Conservation (phyloP, 2,888 invertebrate species). For the Tridacna crocea region DNA sequence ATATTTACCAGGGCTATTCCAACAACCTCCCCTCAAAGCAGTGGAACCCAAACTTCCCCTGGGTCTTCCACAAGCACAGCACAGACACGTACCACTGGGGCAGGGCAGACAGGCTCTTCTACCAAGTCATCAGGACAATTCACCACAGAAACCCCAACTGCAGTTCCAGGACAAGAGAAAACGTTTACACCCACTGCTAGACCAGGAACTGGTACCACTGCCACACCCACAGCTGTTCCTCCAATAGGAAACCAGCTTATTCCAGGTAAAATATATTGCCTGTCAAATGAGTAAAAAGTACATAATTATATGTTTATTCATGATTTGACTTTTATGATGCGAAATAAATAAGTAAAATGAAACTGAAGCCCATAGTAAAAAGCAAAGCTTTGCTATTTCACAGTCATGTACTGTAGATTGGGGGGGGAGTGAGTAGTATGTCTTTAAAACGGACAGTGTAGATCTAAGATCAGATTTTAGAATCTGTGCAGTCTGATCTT, state of each 20-base stretch:
- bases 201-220: constrained; percentile 10
- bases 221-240: constrained; percentile 57
- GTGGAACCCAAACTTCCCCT: constrained; percentile 8
- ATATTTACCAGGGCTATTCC: constrained; percentile 32
- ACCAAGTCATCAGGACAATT: constrained; percentile 26
- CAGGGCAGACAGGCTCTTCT: constrained; percentile 19
- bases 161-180: constrained; percentile 25
- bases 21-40: constrained; percentile 42
- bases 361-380: no score
- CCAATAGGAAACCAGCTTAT: constrained; percentile 54
- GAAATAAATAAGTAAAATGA: no score
- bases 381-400: no score
- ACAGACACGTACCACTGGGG: constrained; percentile 40
- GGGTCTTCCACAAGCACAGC: constrained; percentile 27
- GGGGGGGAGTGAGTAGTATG: no score
- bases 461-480: no score
- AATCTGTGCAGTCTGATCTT: no score
- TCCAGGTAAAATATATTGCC: constrained; percentile 49
- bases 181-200: constrained; percentile 27
- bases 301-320: no score
- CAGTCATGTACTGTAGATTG: no score
- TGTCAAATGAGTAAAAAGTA: no score
- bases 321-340: no score
- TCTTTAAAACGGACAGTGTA: no score
- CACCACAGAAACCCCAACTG: constrained; percentile 31